Base-by-base conservation (phyloP, 2,113 vertebrate genomes). In the Ptilonorhynchus violaceus region DNA sequence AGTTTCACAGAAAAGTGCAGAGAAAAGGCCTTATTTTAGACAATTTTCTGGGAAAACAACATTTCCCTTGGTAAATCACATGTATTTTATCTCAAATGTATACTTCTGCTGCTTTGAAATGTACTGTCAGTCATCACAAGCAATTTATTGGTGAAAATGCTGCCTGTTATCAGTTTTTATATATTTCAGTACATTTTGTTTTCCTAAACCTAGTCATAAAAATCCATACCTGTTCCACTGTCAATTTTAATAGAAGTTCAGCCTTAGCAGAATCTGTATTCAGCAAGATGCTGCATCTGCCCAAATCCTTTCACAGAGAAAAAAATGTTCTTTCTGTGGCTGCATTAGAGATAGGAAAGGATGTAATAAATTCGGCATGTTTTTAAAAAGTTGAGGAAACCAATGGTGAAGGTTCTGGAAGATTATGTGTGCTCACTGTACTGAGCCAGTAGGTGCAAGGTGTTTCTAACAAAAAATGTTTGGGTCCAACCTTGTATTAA, bases 301-400 rank as follows among this genome's bases (percentile, higher is more conserved):
- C 39, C 68, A 92, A 92, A 92, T 84, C 55, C 68, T 70, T 86
- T 86, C 62, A 55, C 30, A 80, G 75, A 84, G 68, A 46, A 86
- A 92, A 94, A 92, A 94, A 77, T 74, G 88, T 35, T 86, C 55
- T 80, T 86, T 70, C 46, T 66, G 14, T 80, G 89, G 46, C 33
- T 63, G 47, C 47, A 24, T 67, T 80, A 83, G 28, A 88, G 91
- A 85, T 79, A 94, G 68, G 42, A 80, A 67, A 84, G 37, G 11
- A 56, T 62, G 55, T 62, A 58, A 85, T 80, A 84, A 77, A 84
- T 92, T 33, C n/a, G 24, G 35, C 30, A 25, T 10, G 1, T 53
- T 83, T 86, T 33, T 3, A 91, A 85, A 33, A 83, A 67, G 72
- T 11, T 85, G 70, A 63, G 59, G 53, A 74, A 86, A 70, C 10